These are phyloP conservation scores for Mizuhopecten yessoensis DNA, from an alignment of 1,140 invertebrate species.

Conservation along the genomic window DNA sequence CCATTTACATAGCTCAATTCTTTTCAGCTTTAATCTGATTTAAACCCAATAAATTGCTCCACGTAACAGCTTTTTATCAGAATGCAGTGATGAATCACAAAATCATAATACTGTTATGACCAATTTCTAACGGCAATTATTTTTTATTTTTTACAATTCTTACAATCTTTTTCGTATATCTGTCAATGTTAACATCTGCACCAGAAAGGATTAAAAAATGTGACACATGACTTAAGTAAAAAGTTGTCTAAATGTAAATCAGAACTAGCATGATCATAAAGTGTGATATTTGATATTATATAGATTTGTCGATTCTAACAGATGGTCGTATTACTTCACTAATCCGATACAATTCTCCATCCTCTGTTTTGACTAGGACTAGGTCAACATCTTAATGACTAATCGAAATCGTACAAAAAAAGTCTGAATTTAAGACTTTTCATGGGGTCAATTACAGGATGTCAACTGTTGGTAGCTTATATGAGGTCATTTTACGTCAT, in stretches of 20 bases:
- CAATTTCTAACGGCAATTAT: not conserved
- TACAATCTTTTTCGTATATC: not conserved
- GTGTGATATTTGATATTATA: conserved; percentile 12
- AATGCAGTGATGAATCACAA: not conserved
- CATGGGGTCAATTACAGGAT: too few species aligned
- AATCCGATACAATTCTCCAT: too few species aligned
- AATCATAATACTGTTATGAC: not conserved
- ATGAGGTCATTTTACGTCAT: too few species aligned
- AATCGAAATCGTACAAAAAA: too few species aligned
- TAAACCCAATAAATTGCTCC: not conserved
- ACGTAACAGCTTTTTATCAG: not conserved
- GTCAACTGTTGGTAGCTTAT: too few species aligned
- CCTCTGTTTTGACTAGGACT: too few species aligned
- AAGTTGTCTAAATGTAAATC: not conserved
- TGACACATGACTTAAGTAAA: not conserved
- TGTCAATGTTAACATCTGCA: not conserved
- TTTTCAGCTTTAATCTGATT: not conserved
- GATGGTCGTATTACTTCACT: not conserved
- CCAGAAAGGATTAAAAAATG: not conserved
- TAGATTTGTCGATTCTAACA: not conserved
- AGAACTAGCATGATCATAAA: not conserved
- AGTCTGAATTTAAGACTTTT: too few species aligned
- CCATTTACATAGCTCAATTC: not conserved
- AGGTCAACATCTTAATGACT: too few species aligned
- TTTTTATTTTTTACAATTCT: too few species aligned